Evolutionary conservation across 64 coral and sea anemone species (phyloP), one percentile per base, ranked within the genome.

Genomic region (Montipora foliosa): DNA sequence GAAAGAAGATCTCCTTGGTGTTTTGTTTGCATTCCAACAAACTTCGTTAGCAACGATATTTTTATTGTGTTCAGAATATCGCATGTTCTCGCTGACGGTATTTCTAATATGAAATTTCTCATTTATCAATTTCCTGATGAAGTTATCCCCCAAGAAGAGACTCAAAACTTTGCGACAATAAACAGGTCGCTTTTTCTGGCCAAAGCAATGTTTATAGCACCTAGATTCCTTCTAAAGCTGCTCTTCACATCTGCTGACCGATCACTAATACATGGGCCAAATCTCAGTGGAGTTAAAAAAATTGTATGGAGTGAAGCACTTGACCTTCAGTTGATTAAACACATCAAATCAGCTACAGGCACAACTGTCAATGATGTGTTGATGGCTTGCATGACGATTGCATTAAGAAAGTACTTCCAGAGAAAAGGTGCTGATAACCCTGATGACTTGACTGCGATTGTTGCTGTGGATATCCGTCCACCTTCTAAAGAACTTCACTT

Each of bases 331-430:
- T 22, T 94, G 2, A 81, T 99, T 12, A 99, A 99, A 60, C 17
- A 91, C 70, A 96, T 99, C 12, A 99, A 96, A 50, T 82, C 46
- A 72, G 75, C 62, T 15, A 96, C 98, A 72, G 92, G 89, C 7
- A 95, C 98, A 25, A 99, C 98, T 10, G 89, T 99, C 6, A 99
- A 99, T 80, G 98, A 99, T 83, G 92, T 99, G 5, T 61, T 99
- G 37, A 93, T 96, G 79, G 70, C 95, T 19, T 96, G 95, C 22
- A 72, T 99, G 6, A 77, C 92, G 13, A 89, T 74, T 22, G 95
- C 95, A 64, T 73, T 99, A 59, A 87, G 95, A 4, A 91, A 84
- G 6, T 99, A 96, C 67, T 98, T 94, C 80, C 91, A 82, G 79
- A 92, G 82, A 57, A 82, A 89, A n/a, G 98, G 98, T 2, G 82